Conservation (phyloP, 1,140 invertebrate species). For the Zaprionus inermis region DNA sequence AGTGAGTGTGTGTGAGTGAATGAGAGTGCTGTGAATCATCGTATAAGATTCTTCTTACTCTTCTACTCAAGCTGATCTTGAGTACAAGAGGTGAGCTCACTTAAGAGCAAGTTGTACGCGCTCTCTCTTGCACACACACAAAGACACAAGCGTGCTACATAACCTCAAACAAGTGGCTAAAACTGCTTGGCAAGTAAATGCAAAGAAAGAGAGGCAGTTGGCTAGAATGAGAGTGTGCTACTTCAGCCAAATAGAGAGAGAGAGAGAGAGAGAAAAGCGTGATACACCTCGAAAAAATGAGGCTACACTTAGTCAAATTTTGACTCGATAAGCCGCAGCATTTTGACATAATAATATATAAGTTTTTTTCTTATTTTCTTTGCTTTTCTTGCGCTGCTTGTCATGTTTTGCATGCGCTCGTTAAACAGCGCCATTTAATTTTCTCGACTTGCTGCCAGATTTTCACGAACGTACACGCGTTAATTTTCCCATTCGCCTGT, state of each 20-base stretch:
- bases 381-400: not conserved
- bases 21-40: not conserved
- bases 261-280: not conserved
- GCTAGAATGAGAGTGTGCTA: not conserved
- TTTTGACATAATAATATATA: not conserved
- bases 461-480: not conserved
- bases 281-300: not conserved
- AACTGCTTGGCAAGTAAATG: not conserved
- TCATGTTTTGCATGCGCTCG: constrained; percentile 3
- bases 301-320: not conserved
- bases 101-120: not conserved
- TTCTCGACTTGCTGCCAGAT: constrained; percentile 2
- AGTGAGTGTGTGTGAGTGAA: not conserved
- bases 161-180: constrained; percentile 57
- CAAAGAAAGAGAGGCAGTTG: constrained; percentile 3
- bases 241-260: not conserved
- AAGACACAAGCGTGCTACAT: constrained; percentile 30
- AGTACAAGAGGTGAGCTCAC: not conserved
- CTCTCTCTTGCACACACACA: constrained; percentile 15
- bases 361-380: not conserved
- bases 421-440: constrained; percentile 11
- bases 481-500: constrained; percentile 16
- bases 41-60: constrained; percentile 23
- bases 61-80: constrained; percentile 2
- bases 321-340: not conserved